These are phyloP conservation scores for Temnothorax longispinosus DNA, from an alignment of 1,140 invertebrate genomes.

Conservation along the genomic window DNA sequence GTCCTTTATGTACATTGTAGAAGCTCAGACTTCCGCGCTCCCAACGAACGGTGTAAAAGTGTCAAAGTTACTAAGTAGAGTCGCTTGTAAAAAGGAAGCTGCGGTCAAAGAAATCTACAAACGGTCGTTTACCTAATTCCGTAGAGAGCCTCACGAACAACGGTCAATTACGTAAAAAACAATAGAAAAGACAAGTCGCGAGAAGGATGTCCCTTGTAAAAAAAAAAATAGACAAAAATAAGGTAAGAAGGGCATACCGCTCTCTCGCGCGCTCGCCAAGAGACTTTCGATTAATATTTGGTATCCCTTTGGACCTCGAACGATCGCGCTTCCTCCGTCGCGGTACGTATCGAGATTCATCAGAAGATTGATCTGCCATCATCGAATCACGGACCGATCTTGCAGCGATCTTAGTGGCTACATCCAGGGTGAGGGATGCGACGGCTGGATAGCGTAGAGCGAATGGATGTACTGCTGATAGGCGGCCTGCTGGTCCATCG, in stretches of 20 bases:
- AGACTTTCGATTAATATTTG: constrained; percentile 33
- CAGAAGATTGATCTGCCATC: constrained; percentile 9
- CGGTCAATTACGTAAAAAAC: constrained; percentile 34
- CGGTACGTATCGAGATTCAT: not conserved
- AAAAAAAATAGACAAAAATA: not conserved
- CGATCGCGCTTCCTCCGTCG: not conserved
- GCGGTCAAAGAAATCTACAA: constrained; percentile 42
- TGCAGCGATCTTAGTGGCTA: constrained; percentile 76
- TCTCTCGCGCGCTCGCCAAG: constrained; percentile 30
- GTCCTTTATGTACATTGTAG: constrained; percentile 74
- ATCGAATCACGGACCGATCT: constrained; percentile 16
- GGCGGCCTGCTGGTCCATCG: constrained; percentile 82
- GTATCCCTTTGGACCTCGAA: not conserved
- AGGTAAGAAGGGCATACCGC: not conserved
- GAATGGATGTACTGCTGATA: constrained; percentile 84
- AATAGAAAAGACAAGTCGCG: constrained; percentile 33
- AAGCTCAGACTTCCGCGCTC: constrained; percentile 52
- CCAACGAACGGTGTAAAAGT: constrained; percentile 69
- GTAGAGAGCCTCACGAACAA: constrained; percentile 13
- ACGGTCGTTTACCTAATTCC: constrained; percentile 12
- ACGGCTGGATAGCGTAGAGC: constrained; percentile 81
- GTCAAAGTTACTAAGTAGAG: constrained; percentile 43
- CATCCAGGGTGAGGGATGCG: constrained; percentile 84
- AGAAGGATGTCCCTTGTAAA: constrained; percentile 30
- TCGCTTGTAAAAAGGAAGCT: constrained; percentile 48